A percentile compares a stretch with the other conserved stretches of the same genome.
These are phyloP conservation scores for Aldrovandia affinis DNA, from an alignment of 2,797 vertebrate species.

Conservation along the genomic window DNA sequence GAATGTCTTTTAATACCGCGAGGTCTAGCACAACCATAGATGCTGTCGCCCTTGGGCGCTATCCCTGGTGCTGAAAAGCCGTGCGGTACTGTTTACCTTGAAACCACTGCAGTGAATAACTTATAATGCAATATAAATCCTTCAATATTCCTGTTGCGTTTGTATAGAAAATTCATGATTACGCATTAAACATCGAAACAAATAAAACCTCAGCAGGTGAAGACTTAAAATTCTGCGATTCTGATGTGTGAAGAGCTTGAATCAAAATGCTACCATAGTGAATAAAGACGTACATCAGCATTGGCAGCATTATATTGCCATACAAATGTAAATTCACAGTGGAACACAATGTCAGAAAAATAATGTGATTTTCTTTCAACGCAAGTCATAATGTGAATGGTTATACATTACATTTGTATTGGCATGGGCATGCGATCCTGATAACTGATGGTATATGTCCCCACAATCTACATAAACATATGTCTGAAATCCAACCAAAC, in stretches of 20 bases:
- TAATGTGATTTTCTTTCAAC: not conserved
- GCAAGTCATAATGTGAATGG: not conserved
- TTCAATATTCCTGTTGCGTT: not conserved
- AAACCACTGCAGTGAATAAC: conserved; percentile 31
- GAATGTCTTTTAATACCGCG: not conserved
- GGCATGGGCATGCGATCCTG: conserved; percentile 4
- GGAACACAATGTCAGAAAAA: not conserved
- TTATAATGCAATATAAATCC: not conserved
- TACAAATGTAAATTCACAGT: not conserved
- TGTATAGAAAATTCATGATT: not conserved
- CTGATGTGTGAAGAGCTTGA: not conserved
- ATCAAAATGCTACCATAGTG: not conserved
- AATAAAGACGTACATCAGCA: not conserved
- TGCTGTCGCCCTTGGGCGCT: conserved; percentile 51
- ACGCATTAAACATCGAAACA: not conserved
- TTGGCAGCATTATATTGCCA: not conserved
- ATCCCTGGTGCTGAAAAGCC: conserved; percentile 69
- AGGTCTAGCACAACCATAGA: not conserved
- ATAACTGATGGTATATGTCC: not conserved
- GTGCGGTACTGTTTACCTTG: conserved; percentile 7
- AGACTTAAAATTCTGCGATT: not conserved
- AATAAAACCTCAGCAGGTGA: not conserved
- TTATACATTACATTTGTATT: not conserved
- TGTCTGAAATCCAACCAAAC: not conserved
- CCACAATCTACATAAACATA: not conserved